Evolutionary conservation across 64 coral and sea anemone genomes (phyloP), one percentile per base, ranked within the genome.

Genomic region (Stichodactyla helianthus): DNA sequence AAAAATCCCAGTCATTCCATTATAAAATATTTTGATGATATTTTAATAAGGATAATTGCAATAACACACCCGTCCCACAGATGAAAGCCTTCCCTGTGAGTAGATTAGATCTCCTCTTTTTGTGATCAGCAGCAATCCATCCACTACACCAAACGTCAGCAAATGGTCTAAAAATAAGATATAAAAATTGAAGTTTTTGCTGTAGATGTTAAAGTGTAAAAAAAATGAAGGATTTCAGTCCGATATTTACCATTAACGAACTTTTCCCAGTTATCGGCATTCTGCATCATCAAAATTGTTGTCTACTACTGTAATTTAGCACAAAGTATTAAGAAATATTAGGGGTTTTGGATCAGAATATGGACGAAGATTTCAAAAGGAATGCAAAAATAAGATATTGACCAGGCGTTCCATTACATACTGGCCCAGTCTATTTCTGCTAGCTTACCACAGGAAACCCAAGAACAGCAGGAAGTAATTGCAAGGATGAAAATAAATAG

Each of bases 121-220:
- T n/a, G 89, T 95, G 54, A 95, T 53, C 35, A 95, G 63, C 55
- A 86, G 87, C 20, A 95, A 22, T 53, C 93, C 93, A 92, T 95
- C 89, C 15, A 92, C 50, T 58, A 92, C 55, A 60, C 78, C 58
- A 82, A 83, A 91, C 19, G 52, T 61, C 53, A 91, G 58, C 60
- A 95, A 81, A 26, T 95, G 82, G 14, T 86, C 93, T 94, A 60
- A 16, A 61, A 82, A 35, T 31, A 60, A 35, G n/a, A n/a, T n/a
- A n/a, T n/a, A n/a, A n/a, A 35, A 35, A 35, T 35, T 35, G 31
- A 35, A 35, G 31, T 35, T 35, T 35, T 35, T 35, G 31, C 31
- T 35, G 31, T 35, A 2, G 31, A 35, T 35, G 50, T 56, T 20
- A 6, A 74, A 74, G 12, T 74, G 27, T 18, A 6, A 28, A 0